Evolutionary conservation across 2,888 invertebrate genomes (phyloP).

Genomic region (Phrixothrix hirtus): DNA sequence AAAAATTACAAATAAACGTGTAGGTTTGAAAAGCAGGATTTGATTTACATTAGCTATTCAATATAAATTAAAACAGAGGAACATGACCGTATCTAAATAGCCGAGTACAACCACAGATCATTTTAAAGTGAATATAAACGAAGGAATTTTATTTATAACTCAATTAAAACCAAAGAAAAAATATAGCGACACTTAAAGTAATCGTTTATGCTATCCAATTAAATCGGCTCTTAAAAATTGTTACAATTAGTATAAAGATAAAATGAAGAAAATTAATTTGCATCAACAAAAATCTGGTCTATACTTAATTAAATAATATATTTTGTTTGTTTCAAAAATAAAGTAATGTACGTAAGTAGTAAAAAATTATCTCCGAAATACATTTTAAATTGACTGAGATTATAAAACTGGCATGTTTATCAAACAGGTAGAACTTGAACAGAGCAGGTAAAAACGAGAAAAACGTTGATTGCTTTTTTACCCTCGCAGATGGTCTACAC

Average conservation of each 20-base stretch:
- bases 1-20: too few relatives aligned
- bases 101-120: too few relatives aligned
- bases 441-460: conserved; percentile 27
- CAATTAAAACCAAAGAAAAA: conserved; percentile 25
- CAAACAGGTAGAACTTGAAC: conserved; percentile 31
- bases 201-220: conserved; percentile 23
- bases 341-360: conserved; percentile 19
- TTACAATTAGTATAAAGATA: conserved; percentile 30
- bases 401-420: conserved; percentile 33
- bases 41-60: too few relatives aligned
- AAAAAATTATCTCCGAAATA: conserved; percentile 20
- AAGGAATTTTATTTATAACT: conserved; percentile 27
- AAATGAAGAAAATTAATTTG: conserved; percentile 17
- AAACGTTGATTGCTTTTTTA: conserved; percentile 34
- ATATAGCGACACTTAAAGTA: conserved; percentile 25
- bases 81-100: too few relatives aligned
- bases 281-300: conserved; percentile 15
- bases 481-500: conserved; percentile 34
- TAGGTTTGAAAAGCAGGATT: too few relatives aligned
- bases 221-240: conserved; percentile 28
- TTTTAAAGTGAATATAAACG: conserved; percentile 11
- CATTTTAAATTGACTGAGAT: conserved; percentile 22
- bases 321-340: conserved; percentile 15
- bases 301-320: conserved; percentile 26
- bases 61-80: too few relatives aligned